A percentile compares a stretch with the other conserved stretches of the same genome.
Conservation (phyloP, 2,113 vertebrate species). For the Ascaphus truei region DNA sequence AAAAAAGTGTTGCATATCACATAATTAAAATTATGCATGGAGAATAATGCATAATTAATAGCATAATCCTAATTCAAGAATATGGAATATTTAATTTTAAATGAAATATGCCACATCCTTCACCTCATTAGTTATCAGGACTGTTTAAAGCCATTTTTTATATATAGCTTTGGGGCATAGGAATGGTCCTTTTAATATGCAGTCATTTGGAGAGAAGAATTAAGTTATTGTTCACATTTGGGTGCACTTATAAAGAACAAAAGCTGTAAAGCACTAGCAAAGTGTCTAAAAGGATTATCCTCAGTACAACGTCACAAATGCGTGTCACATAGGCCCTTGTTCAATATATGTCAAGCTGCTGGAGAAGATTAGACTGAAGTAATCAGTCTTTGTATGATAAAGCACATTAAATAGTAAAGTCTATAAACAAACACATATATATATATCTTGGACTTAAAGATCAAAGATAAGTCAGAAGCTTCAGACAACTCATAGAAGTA, state of each 20-base stretch:
- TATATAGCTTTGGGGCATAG: slow-evolving; percentile 12
- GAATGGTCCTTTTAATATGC: slow-evolving; percentile 11
- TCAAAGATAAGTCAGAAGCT: too few relatives aligned
- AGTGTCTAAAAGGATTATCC: too few relatives aligned
- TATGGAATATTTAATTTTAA: slow-evolving; percentile 15
- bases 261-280: too few relatives aligned
- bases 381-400: too few relatives aligned
- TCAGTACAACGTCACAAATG: too few relatives aligned
- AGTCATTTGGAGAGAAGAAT: slow-evolving; percentile 7
- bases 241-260: neutral
- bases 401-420: too few relatives aligned
- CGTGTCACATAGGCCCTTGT: too few relatives aligned
- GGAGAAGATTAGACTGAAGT: too few relatives aligned
- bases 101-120: slow-evolving; percentile 5
- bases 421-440: too few relatives aligned
- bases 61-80: slow-evolving; percentile 37
- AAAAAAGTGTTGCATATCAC: slow-evolving; percentile 49
- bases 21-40: slow-evolving; percentile 44
- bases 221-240: slow-evolving; percentile 1
- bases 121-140: slow-evolving; percentile 8
- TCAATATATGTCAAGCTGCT: too few relatives aligned
- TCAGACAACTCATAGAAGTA: too few relatives aligned
- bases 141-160: neutral
- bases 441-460: too few relatives aligned
- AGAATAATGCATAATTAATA: slow-evolving; percentile 56